Percentiles rank a stretch among this genome's conserved stretches.
These are phyloP conservation scores for Lymantria monacha DNA, from an alignment of 2,888 invertebrate genomes.

Conservation along the genomic window DNA sequence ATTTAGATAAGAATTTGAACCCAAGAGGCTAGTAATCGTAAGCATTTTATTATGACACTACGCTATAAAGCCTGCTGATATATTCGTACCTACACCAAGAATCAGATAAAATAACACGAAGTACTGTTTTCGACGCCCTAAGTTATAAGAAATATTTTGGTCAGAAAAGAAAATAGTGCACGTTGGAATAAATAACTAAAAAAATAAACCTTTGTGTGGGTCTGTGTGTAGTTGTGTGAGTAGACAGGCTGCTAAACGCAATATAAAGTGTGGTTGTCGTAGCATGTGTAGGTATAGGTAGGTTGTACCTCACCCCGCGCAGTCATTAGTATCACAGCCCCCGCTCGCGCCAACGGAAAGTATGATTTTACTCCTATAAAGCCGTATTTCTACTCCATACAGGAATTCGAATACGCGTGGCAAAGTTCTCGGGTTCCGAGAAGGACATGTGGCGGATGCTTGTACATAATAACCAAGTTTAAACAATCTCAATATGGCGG, in stretches of 20 bases:
- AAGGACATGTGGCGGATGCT: constrained; percentile 74
- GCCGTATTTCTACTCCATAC: constrained; percentile 82
- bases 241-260: constrained; percentile 78
- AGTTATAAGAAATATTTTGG: constrained; percentile 12
- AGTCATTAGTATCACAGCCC: constrained; percentile 78
- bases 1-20: no score
- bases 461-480: constrained; percentile 77
- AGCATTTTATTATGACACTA: no score
- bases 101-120: no score
- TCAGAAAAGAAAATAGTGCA: constrained; percentile 75
- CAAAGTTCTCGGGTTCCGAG: constrained; percentile 72
- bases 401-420: constrained; percentile 78
- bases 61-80: no score
- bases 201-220: constrained; percentile 61
- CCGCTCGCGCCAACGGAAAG: constrained; percentile 75
- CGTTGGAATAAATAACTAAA: constrained; percentile 70
- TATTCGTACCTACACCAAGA: no score
- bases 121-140: not conserved
- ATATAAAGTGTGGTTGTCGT: constrained; percentile 81
- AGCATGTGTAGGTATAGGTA: constrained; percentile 69
- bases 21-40: no score
- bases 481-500: constrained; percentile 74
- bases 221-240: constrained; percentile 70
- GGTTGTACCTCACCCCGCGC: constrained; percentile 73
- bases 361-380: constrained; percentile 83